Evolutionary conservation across 2,888 invertebrate species (phyloP).

Genomic region (Elaeidobius kamerunicus): DNA sequence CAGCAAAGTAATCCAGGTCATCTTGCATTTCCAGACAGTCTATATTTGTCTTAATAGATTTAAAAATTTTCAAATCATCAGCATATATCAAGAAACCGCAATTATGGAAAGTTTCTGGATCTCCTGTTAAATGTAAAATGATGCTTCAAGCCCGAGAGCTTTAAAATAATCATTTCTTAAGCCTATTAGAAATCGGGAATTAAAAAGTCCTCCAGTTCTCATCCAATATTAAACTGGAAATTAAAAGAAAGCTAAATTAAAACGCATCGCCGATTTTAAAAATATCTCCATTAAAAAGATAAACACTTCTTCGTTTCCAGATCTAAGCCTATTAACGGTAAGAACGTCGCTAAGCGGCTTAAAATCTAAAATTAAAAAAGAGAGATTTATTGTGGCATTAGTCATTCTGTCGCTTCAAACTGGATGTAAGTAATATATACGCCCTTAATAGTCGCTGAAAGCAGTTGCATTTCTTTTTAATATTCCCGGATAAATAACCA

Average conservation of each 20-base stretch:
- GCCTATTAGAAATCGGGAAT: no score
- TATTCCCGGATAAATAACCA: slow-evolving; percentile 27
- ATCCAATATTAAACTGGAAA: neutral
- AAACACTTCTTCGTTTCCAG: slow-evolving; percentile 18
- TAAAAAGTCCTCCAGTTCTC: no score
- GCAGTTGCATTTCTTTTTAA: slow-evolving; percentile 30
- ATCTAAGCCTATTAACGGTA: slow-evolving; percentile 20
- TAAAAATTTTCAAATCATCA: no score
- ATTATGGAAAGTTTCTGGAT: no score
- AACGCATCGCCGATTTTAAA: neutral
- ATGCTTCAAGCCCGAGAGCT: no score
- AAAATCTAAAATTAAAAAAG: slow-evolving; percentile 28
- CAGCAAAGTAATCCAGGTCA: no score
- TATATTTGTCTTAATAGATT: no score
- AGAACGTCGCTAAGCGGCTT: slow-evolving; percentile 9
- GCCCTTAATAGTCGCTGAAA: slow-evolving; percentile 29
- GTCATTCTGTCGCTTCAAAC: slow-evolving; percentile 31
- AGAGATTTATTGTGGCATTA: slow-evolving; percentile 28
- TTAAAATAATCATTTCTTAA: no score
- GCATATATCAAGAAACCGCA: no score
- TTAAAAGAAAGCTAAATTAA: neutral
- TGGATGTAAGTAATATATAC: slow-evolving; percentile 31
- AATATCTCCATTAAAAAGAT: slow-evolving; percentile 24
- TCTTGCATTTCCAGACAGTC: no score
- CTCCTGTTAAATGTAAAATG: no score